A percentile compares a stretch with the other conserved stretches of the same genome.
These are phyloP conservation scores for Antheraea pernyi DNA, from an alignment of 1,140 invertebrate genomes.

Conservation along the genomic window DNA sequence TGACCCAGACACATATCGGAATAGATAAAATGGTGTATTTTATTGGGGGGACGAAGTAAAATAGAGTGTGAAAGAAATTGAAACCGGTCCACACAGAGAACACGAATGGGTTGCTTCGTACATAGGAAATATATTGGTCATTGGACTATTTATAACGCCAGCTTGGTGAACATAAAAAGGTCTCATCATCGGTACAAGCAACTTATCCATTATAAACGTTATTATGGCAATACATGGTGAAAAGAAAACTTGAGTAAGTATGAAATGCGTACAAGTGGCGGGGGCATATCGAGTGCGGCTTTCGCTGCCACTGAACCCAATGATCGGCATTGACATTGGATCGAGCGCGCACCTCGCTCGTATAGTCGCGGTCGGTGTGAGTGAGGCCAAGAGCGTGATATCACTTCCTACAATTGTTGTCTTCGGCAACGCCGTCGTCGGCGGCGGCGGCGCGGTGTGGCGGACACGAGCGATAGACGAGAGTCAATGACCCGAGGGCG, in stretches of 20 bases:
- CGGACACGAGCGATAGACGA: slow-evolving; percentile 39
- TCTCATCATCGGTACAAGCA: too few relatives aligned
- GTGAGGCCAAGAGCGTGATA: slow-evolving; percentile 43
- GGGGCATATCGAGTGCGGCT: slow-evolving; percentile 14
- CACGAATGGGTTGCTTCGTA: slow-evolving; percentile 21
- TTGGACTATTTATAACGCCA: slow-evolving; percentile 42
- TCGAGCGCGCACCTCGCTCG: slow-evolving; percentile 26
- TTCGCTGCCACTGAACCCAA: slow-evolving; percentile 30
- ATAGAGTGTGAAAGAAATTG: slow-evolving; percentile 3
- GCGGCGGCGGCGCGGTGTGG: slow-evolving; percentile 35
- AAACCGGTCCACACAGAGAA: slow-evolving; percentile 23
- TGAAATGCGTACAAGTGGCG: background rate
- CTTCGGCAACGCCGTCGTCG: slow-evolving; percentile 50
- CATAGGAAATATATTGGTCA: slow-evolving; percentile 37
- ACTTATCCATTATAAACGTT: too few relatives aligned
- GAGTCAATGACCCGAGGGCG: slow-evolving; percentile 71
- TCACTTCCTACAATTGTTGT: slow-evolving; percentile 52
- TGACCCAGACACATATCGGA: too few relatives aligned
- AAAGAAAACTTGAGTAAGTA: too few relatives aligned
- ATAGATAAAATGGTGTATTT: too few relatives aligned
- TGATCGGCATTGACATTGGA: slow-evolving; percentile 72
- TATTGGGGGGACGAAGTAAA: too few relatives aligned
- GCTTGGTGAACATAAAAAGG: slow-evolving; percentile 14
- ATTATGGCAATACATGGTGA: too few relatives aligned
- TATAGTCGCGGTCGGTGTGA: slow-evolving; percentile 27